Conservation (phyloP, 2,113 vertebrate genomes). For the Corythaixoides concolor region DNA sequence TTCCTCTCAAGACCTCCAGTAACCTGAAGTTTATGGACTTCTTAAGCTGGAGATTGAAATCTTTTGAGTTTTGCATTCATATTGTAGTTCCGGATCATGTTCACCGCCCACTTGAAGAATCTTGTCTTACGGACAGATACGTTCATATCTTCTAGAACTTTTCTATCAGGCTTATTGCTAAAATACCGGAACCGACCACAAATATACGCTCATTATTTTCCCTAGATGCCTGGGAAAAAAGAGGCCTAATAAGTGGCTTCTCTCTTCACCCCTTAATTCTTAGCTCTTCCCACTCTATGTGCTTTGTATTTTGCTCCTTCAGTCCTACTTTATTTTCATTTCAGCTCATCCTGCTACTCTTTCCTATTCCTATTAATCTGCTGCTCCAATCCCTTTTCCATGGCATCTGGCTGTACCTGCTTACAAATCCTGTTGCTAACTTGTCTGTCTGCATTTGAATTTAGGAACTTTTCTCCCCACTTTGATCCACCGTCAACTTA, state of each 20-base stretch:
- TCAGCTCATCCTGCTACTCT: not conserved
- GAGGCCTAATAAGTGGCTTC: not conserved
- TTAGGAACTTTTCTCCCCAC: not conserved
- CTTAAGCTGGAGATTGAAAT: not conserved
- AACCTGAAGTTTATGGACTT: not conserved
- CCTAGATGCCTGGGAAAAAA: not conserved
- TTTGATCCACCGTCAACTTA: not conserved
- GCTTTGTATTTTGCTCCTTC: not conserved
- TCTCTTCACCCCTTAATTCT: not conserved
- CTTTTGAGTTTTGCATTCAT: not conserved
- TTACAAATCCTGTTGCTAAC: not conserved
- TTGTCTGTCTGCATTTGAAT: not conserved
- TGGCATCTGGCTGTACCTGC: not conserved
- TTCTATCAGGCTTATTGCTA: not conserved
- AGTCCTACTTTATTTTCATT: not conserved
- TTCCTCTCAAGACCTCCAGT: not conserved
- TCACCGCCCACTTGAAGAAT: not conserved
- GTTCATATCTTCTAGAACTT: not conserved
- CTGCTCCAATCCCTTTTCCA: not conserved
- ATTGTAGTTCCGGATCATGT: not conserved
- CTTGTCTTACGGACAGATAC: not conserved
- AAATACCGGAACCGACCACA: not conserved
- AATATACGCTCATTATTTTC: not conserved
- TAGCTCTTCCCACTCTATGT: not conserved
- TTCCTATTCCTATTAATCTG: not conserved